Evolutionary conservation across 2,113 vertebrate genomes (phyloP), one percentile per base, ranked within the genome.

Genomic region (Grammomys surdaster): DNA sequence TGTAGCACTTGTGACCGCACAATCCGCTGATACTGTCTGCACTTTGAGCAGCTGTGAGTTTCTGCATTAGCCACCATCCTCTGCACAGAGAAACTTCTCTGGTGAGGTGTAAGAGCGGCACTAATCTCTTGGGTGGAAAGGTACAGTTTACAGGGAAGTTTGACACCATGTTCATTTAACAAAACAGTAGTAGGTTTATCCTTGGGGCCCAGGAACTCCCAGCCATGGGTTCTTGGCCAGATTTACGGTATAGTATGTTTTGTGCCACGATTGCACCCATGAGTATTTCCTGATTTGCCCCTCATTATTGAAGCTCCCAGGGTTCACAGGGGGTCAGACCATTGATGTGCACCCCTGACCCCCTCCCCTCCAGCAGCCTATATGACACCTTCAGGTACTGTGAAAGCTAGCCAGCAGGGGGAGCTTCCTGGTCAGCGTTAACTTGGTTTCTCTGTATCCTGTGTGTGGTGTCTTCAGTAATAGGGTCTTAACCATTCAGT

Each of bases 221-320:
- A 40, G 56, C 24, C 58, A 63, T 10, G 58, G 22, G 6, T 84
- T 31, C 58, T 82, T 28, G 24, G 58, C 13, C 82, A 85, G 58
- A 43, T 65, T 43, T 65, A 43, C 26, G 1, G 40, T 85, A 28
- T 17, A 43, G 58, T 43, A 12, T 9, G 58, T n/a, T n/a, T 24
- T 26, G 26, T 19, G 1, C 7, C 58, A 65, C 14, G 17, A 31
- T 3, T 46, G 7, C 0, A 31, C 58, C 58, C 12, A 0, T 60
- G 81, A 63, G n/a, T 24, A 19, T 31, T 19, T 65, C 14, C 16
- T 46, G 56, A 40, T 43, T 65, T 19, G 26, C 58, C 40, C 19
- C 7, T 31, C n/a, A 65, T 12, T 46, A 28, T 31, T 56, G 36
- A 3, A 31, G 82, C 40, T 63, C 58, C 14, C 58, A 11, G 82